These are phyloP conservation scores for Blennius ocellaris DNA, from an alignment of 2,113 vertebrate species.

Conservation along the genomic window DNA sequence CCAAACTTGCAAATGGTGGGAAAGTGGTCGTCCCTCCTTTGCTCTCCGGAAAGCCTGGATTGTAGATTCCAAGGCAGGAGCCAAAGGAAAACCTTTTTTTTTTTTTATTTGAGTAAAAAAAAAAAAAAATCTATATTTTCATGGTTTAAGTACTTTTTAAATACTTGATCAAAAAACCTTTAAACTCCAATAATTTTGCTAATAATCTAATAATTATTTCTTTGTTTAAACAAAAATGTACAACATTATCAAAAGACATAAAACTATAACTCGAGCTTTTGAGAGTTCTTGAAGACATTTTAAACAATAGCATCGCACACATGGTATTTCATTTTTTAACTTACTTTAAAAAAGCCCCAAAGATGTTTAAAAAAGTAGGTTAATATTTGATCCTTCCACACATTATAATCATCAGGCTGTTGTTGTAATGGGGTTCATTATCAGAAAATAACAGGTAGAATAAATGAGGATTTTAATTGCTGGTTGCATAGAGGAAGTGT, in stretches of 20 bases:
- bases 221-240: no score
- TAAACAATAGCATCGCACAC: no score
- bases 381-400: no score
- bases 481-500: constrained; percentile 10
- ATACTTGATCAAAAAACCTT: neutral
- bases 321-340: no score
- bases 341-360: no score
- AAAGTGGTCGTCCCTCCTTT: constrained; percentile 18
- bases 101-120: neutral
- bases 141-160: neutral
- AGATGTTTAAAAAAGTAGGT: no score
- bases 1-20: constrained; percentile 54
- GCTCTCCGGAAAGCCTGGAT: constrained; percentile 2
- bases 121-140: neutral
- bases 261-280: no score
- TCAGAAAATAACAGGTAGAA: neutral
- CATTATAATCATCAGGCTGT: no score
- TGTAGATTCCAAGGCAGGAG: constrained; percentile 16
- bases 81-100: constrained; percentile 1
- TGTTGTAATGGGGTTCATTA: neutral
- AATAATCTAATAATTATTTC: no score
- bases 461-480: neutral
- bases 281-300: no score
- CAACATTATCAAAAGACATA: no score
- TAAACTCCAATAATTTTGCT: neutral